Evolutionary conservation across 2,888 invertebrate genomes (phyloP), one percentile per base, ranked within the genome.

Genomic region (Drosophila paranaensis): DNA sequence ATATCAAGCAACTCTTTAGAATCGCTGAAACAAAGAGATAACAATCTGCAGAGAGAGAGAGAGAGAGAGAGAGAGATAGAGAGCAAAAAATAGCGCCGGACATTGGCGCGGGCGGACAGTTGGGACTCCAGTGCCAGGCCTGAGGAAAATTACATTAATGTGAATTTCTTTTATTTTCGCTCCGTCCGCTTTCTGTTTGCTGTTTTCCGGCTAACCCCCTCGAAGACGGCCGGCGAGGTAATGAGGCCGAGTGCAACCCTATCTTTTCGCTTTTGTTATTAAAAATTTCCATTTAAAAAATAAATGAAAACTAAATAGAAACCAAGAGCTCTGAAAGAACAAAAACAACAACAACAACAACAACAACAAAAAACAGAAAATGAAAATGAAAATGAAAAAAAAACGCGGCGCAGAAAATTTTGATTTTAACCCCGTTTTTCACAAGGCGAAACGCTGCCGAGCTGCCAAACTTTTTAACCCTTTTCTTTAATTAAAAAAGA

Each of bases 271-370:
- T 68, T 69, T 65, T 76, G 83, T 83, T 88, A 83, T 86, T 84
- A 83, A 86, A 86, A 71, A 74, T 80, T 89, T 81, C 73, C 84
- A 83, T 85, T 89, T 87, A 71, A 81, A 50, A 88, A 83, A 81
- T 87, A 89, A 89, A 84, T 87, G 88, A 81, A 89, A 85, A 89
- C 89, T 79, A 86, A 87, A 89, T 89, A 85, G 82, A 87, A 81
- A 40, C 40, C 40, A 54, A 54, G 27, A 84, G 30, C 71, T 71
- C 71, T 71, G 70, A 56, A 25, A 39, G 48, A 53, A 53, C 37
- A 50, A 6, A 50, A 50, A n/a, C 8, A 30, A 45, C 13, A 30
- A 30, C 5, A 27, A 53, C 37, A 50, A 5, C 33, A 50, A n/a
- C 8, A 27, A 45, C 13, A 30, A 30, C 10, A 27, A 27, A n/a